phyloP scores from a whole-genome alignment of 2,888 invertebrate species.

The Trisateles emortualis region DNA sequence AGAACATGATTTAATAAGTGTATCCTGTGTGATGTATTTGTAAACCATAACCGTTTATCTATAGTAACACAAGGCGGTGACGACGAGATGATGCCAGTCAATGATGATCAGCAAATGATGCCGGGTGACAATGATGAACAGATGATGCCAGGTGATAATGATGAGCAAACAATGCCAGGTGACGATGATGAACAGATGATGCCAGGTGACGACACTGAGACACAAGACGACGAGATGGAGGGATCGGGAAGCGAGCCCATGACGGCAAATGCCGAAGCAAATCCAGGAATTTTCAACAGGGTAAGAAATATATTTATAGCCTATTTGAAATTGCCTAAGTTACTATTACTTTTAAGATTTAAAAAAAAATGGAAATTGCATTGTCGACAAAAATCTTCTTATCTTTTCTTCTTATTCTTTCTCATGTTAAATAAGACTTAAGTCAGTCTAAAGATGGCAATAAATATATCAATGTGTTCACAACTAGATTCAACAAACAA shows the following conservation, averaged over 20 bases:
- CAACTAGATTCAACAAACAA: too few species aligned
- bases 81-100: conserved; percentile 33
- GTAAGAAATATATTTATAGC: conserved; percentile 64
- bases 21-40: too few species aligned
- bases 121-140: background rate
- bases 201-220: conserved; percentile 55
- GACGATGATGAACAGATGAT: conserved; percentile 59
- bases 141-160: background rate
- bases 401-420: too few species aligned
- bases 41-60: background rate
- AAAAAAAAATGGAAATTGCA: too few species aligned
- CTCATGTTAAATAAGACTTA: too few species aligned
- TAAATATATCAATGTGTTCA: too few species aligned
- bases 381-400: too few species aligned
- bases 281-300: conserved; percentile 59
- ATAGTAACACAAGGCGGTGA: conserved; percentile 27
- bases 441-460: too few species aligned
- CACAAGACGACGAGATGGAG: conserved; percentile 75
- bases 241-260: conserved; percentile 86
- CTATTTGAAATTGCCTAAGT: too few species aligned
- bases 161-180: conserved; percentile 60
- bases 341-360: too few species aligned
- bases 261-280: conserved; percentile 46
- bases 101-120: background rate
- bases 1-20: too few species aligned